phyloP scores from a whole-genome alignment of 1,140 invertebrate species.

The Chymomyza costata region DNA sequence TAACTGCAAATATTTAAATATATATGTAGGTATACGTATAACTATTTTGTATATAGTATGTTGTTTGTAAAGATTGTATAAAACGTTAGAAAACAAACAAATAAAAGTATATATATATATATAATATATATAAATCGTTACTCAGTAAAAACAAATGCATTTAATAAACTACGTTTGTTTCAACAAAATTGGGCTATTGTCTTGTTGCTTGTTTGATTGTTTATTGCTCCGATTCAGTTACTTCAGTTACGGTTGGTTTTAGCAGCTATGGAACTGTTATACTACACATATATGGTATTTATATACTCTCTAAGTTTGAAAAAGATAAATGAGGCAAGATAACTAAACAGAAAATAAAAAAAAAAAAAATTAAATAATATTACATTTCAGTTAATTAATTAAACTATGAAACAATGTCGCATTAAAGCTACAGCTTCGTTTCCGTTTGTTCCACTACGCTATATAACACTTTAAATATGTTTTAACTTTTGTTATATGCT shows the following conservation, averaged over 20 bases:
- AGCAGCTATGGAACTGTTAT: constrained; percentile 42
- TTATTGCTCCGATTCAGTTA: constrained; percentile 67
- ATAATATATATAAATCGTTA: constrained; percentile 21
- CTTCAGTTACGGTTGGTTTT: constrained; percentile 42
- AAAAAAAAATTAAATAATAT: too few species aligned
- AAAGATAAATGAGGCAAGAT: too few species aligned
- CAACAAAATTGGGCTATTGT: constrained; percentile 66
- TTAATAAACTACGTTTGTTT: constrained; percentile 31
- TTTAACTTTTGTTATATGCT: too few species aligned
- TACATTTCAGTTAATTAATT: too few species aligned
- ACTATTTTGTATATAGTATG: constrained; percentile 6
- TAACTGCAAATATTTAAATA: not conserved
- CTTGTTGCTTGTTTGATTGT: constrained; percentile 58
- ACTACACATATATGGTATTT: too few species aligned
- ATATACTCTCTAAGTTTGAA: too few species aligned
- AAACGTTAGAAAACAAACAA: constrained; percentile 32
- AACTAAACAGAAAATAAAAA: too few species aligned
- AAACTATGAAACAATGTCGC: too few species aligned
- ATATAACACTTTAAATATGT: constrained; percentile 63
- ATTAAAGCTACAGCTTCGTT: constrained; percentile 28
- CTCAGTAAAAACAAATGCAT: constrained; percentile 33
- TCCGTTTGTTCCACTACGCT: constrained; percentile 15
- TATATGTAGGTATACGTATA: not conserved
- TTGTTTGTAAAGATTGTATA: constrained; percentile 32
- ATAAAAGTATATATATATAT: constrained; percentile 21